Base-by-base conservation (phyloP, 1,140 invertebrate genomes). In the Cephus cinctus region DNA sequence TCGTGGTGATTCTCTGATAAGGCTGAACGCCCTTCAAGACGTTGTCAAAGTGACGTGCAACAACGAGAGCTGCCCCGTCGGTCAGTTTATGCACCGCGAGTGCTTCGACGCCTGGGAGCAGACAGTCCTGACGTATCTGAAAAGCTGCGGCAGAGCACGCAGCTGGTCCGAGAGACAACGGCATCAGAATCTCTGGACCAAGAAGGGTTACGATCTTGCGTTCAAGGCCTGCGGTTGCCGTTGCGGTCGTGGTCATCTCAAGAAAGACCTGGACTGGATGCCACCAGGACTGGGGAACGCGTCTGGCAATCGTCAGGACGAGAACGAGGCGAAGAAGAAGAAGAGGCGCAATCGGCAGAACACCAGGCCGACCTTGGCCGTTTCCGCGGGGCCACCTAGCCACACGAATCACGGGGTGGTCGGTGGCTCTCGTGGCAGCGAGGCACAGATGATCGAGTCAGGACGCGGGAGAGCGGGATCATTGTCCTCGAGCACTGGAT, bases 31-130 rank as follows among this genome's bases (percentile, higher is more conserved):
- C 48, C 79, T 92, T 19, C 81, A 86, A 23, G 88, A 91, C 48
- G 84, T 85, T 20, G 86, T 96, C 38, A 88, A 88, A 69, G 90
- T 97, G n/a, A 82, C 87, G 31, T 98, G 95, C 81, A 96, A 94
- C 81, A 97, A 97, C 79, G 94, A 96, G 59, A 83, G 85, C 50
- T 98, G 95, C 78, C 78, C 81, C 32, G 79, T 83, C 55, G 92
- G 94, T 15, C 83, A 87, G 63, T 96, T 88, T 75, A 98, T 98
- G 94, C 95, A 98, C 79, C 83, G 87, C 50, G 89, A 92, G 62
- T 98, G 95, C 76, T 98, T 97, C 78, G 90, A 96, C 21, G 81
- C 85, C 39, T 98, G 93, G 92, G 94, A 98, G 75, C 85, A 88
- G 68, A 82, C 84, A 4, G 88, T 97, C 12, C 80, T 96, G 48